A percentile compares a stretch with the other conserved stretches of the same genome.
These are phyloP conservation scores for Linyphia triangularis DNA, from an alignment of 2,888 invertebrate genomes.

Conservation along the genomic window DNA sequence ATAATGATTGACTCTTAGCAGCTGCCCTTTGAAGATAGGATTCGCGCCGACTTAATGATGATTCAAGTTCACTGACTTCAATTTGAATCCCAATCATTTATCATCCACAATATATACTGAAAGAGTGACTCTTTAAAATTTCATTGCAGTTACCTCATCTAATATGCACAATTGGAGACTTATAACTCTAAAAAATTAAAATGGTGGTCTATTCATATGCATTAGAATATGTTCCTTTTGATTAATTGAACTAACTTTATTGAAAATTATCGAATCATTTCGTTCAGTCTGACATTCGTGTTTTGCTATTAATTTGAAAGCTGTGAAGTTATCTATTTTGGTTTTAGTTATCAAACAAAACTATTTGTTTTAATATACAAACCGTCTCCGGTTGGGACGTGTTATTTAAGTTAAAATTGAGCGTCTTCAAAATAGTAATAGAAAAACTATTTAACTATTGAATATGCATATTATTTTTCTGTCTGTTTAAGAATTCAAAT, in stretches of 20 bases:
- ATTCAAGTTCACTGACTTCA: constrained; percentile 61
- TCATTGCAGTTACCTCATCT: background rate
- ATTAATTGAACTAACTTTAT: background rate
- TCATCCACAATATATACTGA: background rate
- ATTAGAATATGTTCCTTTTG: background rate
- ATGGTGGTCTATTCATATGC: background rate
- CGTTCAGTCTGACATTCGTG: background rate
- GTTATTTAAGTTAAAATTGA: too few species aligned
- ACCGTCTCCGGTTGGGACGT: too few species aligned
- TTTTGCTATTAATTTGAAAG: background rate
- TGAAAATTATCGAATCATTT: background rate
- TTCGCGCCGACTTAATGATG: constrained; percentile 29
- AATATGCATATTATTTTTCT: too few species aligned
- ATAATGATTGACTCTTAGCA: constrained; percentile 60
- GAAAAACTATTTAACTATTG: too few species aligned
- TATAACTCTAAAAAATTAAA: background rate
- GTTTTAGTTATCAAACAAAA: background rate
- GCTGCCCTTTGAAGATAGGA: constrained; percentile 11
- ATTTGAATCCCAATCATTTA: constrained; percentile 41
- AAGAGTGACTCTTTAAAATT: background rate
- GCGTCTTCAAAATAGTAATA: too few species aligned
- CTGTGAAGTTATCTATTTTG: background rate
- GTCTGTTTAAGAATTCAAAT: too few species aligned
- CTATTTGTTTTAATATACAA: background rate
- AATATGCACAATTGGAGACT: background rate